phyloP scores from a whole-genome alignment of 2,888 invertebrate genomes.

The Campoplex nolae region DNA sequence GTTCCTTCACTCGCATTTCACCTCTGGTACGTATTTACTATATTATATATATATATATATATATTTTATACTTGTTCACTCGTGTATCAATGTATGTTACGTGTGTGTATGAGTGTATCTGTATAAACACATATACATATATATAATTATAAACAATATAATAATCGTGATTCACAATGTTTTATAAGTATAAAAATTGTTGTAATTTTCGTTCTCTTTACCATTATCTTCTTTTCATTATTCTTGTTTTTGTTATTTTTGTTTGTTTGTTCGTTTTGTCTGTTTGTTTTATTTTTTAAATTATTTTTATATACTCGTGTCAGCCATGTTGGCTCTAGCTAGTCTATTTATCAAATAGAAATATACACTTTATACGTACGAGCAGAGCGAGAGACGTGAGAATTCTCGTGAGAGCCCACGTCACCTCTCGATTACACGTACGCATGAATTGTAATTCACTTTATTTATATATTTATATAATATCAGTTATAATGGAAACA shows the following conservation, averaged over 20 bases:
- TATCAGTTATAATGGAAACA: constrained; percentile 74
- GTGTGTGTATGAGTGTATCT: constrained; percentile 32
- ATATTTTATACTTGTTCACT: constrained; percentile 1
- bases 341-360: constrained; percentile 80
- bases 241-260: constrained; percentile 71
- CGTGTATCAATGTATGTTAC: constrained; percentile 12
- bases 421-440: constrained; percentile 34
- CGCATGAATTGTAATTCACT: constrained; percentile 71
- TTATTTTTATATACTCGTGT: constrained; percentile 77
- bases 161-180: constrained; percentile 77
- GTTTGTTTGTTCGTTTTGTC: constrained; percentile 70
- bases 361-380: constrained; percentile 74
- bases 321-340: constrained; percentile 79
- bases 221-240: constrained; percentile 68
- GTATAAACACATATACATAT: constrained; percentile 61
- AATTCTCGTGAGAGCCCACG: neutral
- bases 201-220: constrained; percentile 72
- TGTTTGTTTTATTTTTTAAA: constrained; percentile 70
- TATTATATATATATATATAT: constrained; percentile 30
- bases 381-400: constrained; percentile 24
- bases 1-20: constrained; percentile 54
- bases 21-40: constrained; percentile 25
- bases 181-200: constrained; percentile 82
- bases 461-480: constrained; percentile 74
- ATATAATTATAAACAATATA: constrained; percentile 74